These are phyloP conservation scores for Lumbricus terrestris DNA, from an alignment of 2,888 invertebrate genomes.

Conservation along the genomic window DNA sequence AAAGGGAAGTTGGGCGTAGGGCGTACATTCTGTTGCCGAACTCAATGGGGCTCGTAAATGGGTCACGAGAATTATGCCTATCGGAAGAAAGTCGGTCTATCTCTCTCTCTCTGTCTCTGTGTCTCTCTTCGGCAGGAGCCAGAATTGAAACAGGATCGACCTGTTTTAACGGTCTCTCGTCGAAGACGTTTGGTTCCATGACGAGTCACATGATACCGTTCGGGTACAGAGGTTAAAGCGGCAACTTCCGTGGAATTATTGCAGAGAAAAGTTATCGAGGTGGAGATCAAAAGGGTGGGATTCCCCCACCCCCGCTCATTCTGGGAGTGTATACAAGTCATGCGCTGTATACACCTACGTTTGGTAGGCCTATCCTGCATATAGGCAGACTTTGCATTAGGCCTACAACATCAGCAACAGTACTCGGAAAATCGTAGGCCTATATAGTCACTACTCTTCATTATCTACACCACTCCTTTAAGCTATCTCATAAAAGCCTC, in stretches of 20 bases:
- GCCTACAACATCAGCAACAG: no score
- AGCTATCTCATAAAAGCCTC: no score
- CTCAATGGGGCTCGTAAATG: background rate
- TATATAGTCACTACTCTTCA: no score
- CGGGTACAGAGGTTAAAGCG: constrained; percentile 3
- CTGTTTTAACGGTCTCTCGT: background rate
- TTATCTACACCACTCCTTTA: no score
- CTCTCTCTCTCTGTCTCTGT: no score
- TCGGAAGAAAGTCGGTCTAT: background rate
- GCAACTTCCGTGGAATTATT: background rate
- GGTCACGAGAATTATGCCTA: background rate
- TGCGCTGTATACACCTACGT: no score
- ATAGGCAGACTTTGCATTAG: no score
- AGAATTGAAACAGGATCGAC: background rate
- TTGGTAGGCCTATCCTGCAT: no score
- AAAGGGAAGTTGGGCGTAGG: constrained; percentile 3
- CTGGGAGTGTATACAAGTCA: background rate
- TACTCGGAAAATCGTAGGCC: no score
- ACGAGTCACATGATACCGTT: background rate
- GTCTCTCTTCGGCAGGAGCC: no score
- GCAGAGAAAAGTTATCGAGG: background rate
- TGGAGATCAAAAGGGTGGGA: background rate
- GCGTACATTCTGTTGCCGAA: background rate
- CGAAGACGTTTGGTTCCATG: background rate
- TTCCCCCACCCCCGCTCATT: no score